Percentiles rank a stretch among this genome's conserved stretches.
Conservation (phyloP, 1,140 invertebrate genomes). For the Nixonia krombeini region DNA sequence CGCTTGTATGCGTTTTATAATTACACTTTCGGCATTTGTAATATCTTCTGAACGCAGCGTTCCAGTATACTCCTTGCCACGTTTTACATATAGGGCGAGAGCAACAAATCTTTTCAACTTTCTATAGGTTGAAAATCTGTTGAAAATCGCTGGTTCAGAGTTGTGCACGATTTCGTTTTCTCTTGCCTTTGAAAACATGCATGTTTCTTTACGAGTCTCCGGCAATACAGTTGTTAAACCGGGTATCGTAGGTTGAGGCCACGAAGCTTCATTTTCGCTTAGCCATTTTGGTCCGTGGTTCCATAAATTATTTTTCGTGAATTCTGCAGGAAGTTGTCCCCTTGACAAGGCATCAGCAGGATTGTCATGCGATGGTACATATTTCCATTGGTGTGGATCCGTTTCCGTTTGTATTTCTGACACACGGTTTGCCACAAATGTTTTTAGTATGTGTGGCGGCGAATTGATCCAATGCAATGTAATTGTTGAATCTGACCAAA, state of each 20-base stretch:
- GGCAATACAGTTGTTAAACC: too few species aligned
- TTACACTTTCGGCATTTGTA: not conserved
- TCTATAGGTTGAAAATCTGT: too few species aligned
- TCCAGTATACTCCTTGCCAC: too few species aligned
- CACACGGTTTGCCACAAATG: not conserved
- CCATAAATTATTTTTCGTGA: not conserved
- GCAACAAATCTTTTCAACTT: too few species aligned
- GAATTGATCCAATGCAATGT: conserved; percentile 5
- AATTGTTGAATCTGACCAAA: conserved; percentile 8
- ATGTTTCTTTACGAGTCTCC: too few species aligned
- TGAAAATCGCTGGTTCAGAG: too few species aligned
- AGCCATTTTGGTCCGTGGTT: not conserved
- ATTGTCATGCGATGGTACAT: not conserved
- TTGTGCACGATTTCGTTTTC: too few species aligned
- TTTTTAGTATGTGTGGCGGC: not conserved
- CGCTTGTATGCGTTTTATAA: conserved; percentile 1
- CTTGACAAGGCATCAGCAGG: conserved; percentile 4
- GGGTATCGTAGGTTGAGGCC: too few species aligned
- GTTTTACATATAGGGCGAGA: too few species aligned
- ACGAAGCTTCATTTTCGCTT: not conserved
- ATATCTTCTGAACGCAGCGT: too few species aligned
- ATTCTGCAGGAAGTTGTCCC: not conserved
- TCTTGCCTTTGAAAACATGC: too few species aligned
- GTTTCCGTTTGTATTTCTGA: not conserved
- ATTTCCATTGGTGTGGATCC: not conserved